Conservation (phyloP, 2,797 vertebrate genomes). For the Lepilemur septentrionalis region DNA sequence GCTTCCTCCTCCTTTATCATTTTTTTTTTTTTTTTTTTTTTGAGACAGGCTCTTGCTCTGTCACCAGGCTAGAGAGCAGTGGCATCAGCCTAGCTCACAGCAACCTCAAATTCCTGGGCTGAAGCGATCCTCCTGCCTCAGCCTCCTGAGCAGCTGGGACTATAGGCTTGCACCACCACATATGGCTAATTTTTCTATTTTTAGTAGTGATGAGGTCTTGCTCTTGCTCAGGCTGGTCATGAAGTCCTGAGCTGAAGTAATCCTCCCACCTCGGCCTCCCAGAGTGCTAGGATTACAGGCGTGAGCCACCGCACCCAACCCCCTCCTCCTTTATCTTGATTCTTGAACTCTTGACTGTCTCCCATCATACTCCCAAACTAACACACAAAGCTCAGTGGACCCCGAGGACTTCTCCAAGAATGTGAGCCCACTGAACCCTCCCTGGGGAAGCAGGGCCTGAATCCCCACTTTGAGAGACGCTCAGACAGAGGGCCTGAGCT, state of each 20-base stretch:
- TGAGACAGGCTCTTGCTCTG: not conserved
- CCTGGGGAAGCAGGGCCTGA: not conserved
- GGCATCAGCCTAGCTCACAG: not conserved
- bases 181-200: not conserved
- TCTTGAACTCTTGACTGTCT: not conserved
- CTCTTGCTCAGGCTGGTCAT: not conserved
- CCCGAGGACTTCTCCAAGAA: not conserved
- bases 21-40: not conserved
- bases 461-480: not conserved
- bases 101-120: not conserved
- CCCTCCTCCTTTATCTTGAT: not conserved
- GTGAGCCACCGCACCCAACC: not conserved
- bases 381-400: not conserved
- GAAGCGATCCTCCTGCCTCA: not conserved
- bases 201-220: not conserved
- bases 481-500: not conserved
- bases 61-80: not conserved
- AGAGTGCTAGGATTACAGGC: not conserved
- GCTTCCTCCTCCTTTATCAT: no score
- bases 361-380: not conserved
- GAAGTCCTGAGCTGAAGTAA: not conserved
- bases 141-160: not conserved
- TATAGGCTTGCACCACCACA: not conserved
- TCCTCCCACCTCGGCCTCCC: not conserved
- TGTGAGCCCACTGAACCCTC: not conserved